Evolutionary conservation across 2,888 invertebrate species (phyloP).

Genomic region (Nowickia ferox): DNA sequence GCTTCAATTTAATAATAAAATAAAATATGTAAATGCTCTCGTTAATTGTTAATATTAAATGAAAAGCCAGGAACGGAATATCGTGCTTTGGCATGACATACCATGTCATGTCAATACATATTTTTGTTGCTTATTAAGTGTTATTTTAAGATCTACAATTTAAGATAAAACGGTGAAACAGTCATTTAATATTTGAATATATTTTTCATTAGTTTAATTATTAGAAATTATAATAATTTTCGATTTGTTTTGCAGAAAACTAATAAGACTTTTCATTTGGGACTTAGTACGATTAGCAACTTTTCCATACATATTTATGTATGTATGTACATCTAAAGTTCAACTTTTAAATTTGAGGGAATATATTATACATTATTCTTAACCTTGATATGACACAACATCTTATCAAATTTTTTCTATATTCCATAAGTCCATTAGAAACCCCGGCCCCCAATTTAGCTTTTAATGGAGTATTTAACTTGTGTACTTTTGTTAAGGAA

Average conservation of each 20-base stretch:
- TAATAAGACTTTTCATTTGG: no score
- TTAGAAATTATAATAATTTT: background rate
- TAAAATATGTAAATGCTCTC: conserved; percentile 15
- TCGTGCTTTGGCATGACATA: conserved; percentile 36
- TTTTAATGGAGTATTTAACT: no score
- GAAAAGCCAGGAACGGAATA: conserved; percentile 3
- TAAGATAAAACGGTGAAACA: conserved; percentile 18
- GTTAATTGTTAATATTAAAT: conserved; percentile 30
- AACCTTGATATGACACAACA: no score
- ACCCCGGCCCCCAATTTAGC: no score
- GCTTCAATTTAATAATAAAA: conserved; percentile 22
- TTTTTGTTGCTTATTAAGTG: conserved; percentile 1
- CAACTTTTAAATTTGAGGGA: no score
- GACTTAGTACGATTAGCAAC: no score
- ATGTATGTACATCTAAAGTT: no score
- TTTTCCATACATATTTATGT: no score
- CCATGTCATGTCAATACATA: conserved; percentile 14
- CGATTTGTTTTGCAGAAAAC: background rate
- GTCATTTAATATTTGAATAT: conserved; percentile 8
- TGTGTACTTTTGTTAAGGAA: no score
- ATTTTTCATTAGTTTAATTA: background rate
- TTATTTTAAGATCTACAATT: conserved; percentile 7
- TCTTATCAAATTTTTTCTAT: no score
- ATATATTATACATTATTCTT: no score
- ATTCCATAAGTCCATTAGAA: no score